These are phyloP conservation scores for Synaphobranchus kaupii DNA, from an alignment of 2,797 vertebrate genomes.

Conservation along the genomic window DNA sequence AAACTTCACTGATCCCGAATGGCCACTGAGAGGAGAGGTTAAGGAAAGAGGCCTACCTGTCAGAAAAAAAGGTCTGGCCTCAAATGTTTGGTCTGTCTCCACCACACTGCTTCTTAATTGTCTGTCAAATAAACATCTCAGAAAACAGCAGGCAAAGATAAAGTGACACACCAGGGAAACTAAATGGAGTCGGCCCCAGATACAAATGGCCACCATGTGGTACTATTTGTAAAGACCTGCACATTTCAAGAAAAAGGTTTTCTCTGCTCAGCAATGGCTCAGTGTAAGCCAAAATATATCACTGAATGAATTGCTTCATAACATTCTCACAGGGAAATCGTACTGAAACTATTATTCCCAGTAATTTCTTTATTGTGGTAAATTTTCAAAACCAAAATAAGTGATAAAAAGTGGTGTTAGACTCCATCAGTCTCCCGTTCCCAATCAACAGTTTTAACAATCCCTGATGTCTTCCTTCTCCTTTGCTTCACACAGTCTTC, in stretches of 20 bases:
- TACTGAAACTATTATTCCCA: constrained; percentile 4
- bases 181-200: not conserved
- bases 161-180: constrained; percentile 29
- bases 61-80: constrained; percentile 18
- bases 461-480: not conserved
- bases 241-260: not conserved
- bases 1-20: constrained; percentile 27
- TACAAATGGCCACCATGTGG: constrained; percentile 32
- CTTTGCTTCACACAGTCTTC: not conserved
- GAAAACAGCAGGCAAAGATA: constrained; percentile 36
- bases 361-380: not conserved
- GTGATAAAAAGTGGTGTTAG: constrained; percentile 14
- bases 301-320: not conserved
- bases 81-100: constrained; percentile 33
- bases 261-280: not conserved
- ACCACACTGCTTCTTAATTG: constrained; percentile 32
- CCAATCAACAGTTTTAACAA: constrained; percentile 4
- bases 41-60: constrained; percentile 27
- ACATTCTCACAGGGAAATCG: not conserved
- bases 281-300: not conserved
- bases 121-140: constrained; percentile 43
- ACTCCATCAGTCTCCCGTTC: constrained; percentile 14
- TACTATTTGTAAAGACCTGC: constrained; percentile 15
- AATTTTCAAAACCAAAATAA: not conserved
- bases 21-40: constrained; percentile 21